Evolutionary conservation across 2,888 invertebrate genomes (phyloP), one percentile per base, ranked within the genome.

Genomic region (Colletes collaris): DNA sequence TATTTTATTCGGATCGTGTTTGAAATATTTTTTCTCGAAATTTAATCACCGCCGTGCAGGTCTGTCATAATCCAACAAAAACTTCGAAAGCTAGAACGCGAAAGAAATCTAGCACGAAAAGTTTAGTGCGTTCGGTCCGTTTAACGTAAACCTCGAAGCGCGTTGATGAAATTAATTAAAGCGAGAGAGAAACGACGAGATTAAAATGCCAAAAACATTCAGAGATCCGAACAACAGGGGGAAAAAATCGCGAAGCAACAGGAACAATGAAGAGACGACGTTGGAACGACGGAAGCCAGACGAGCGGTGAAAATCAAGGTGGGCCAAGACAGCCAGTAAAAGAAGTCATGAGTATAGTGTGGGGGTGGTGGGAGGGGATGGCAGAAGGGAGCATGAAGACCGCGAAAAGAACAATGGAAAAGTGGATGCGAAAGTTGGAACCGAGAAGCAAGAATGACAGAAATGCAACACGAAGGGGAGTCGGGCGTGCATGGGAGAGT

Each of bases 331-430:
- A 78, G 75, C 35, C 50, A 2, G 49, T 49, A 55, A 66, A 69
- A 53, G 58, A 63, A 66, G 50, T 46, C 65, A 66, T 65, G 56
- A 59, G 62, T 27, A 27, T 70, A 35, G 40, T 53, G 4, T 49
- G 19, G n/a, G 64, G 19, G 53, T 46, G 19, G 19, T 11, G 27
- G 11, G 11, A n/a, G 50, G 27, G 56, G 55, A 37, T 44, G n/a
- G 16, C 3, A 27, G 40, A 40, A 19, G 11, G 35, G 52, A 27
- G 50, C 11, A 62, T n/a, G 66, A 68, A 73, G 50, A 60, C 37
- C 65, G 56, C 64, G 60, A 71, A 68, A 53, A 66, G 71, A 79
- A 76, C 79, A 79, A 79, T 76, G 37, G 65, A n/a, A 53, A 44
- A 35, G 64, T 65, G 59, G 55, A 49, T 59, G 59, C 64, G 75